These are phyloP conservation scores for Clusia tigrina DNA, from an alignment of 2,888 invertebrate genomes.

Conservation along the genomic window DNA sequence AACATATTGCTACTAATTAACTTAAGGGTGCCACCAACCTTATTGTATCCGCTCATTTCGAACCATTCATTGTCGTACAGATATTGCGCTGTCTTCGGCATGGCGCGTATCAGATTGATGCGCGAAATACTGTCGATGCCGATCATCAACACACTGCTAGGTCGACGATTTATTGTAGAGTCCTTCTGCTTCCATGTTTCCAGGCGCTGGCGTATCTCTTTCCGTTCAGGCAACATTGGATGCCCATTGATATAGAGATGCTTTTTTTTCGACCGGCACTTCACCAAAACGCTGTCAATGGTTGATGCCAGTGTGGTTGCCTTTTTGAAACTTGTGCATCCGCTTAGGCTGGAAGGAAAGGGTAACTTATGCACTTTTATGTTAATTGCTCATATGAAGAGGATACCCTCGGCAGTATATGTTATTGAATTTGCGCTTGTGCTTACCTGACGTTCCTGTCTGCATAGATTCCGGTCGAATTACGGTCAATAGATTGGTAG, in stretches of 20 bases:
- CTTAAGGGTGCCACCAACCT: slow-evolving; percentile 66
- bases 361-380: background rate
- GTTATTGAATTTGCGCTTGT: slow-evolving; percentile 2
- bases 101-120: slow-evolving; percentile 77
- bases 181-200: slow-evolving; percentile 45
- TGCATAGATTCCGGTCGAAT: slow-evolving; percentile 44
- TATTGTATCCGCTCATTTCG: slow-evolving; percentile 77
- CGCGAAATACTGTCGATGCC: slow-evolving; percentile 89
- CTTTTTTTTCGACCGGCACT: slow-evolving; percentile 62
- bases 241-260: slow-evolving; percentile 66
- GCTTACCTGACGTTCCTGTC: slow-evolving; percentile 53
- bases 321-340: slow-evolving; percentile 65
- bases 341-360: slow-evolving; percentile 40
- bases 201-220: slow-evolving; percentile 66
- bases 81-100: slow-evolving; percentile 76
- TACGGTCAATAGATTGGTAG: slow-evolving; percentile 56
- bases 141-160: slow-evolving; percentile 76
- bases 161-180: slow-evolving; percentile 40
- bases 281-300: slow-evolving; percentile 66
- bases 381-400: too few relatives aligned
- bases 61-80: slow-evolving; percentile 76
- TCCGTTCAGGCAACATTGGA: slow-evolving; percentile 67
- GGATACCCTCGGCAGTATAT: too few relatives aligned
- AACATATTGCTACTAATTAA: slow-evolving; percentile 10
- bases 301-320: slow-evolving; percentile 56